A percentile compares a stretch with the other conserved stretches of the same genome.
Evolutionary conservation across 2,797 vertebrate species (phyloP).

Genomic region (Enteromius argenteus): DNA sequence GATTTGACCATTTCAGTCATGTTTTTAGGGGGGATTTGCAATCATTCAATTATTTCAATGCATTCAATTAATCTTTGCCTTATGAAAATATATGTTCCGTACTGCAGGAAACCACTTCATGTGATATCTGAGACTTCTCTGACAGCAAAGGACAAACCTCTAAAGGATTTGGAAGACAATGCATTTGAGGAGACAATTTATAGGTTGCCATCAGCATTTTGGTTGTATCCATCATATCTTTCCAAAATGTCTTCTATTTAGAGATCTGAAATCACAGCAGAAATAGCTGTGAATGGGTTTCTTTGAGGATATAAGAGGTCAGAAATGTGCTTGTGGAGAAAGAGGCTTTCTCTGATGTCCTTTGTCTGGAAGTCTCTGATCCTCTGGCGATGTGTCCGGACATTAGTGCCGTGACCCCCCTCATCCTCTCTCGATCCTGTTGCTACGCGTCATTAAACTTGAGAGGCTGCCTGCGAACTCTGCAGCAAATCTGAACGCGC

Average conservation of each 20-base stretch:
- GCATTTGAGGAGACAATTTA: conserved; percentile 1
- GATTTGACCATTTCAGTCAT: conserved; percentile 19
- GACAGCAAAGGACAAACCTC: conserved; percentile 10
- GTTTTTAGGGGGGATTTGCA: conserved; percentile 14
- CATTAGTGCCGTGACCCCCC: conserved; percentile 30
- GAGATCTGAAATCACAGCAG: neutral
- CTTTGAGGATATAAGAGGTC: conserved; percentile 20
- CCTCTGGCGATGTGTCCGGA: conserved; percentile 32
- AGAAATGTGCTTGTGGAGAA: conserved; percentile 22
- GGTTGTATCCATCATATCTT: neutral
- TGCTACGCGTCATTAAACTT: conserved; percentile 44
- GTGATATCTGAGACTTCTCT: conserved; percentile 8
- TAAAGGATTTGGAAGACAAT: neutral
- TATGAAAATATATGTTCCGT: neutral
- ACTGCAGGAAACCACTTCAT: neutral
- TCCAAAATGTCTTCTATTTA: conserved; percentile 11
- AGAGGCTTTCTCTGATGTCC: conserved; percentile 9
- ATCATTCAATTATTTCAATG: conserved; percentile 10
- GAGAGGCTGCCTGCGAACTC: conserved; percentile 35
- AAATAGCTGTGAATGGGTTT: conserved; percentile 39
- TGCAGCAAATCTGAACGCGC: conserved; percentile 11
- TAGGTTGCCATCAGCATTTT: conserved; percentile 3
- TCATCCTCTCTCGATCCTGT: conserved; percentile 28
- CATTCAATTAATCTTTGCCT: neutral
- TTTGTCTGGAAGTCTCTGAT: conserved; percentile 33